Evolutionary conservation across 1,140 invertebrate species (phyloP).

Genomic region (Trissolcus basalis): DNA sequence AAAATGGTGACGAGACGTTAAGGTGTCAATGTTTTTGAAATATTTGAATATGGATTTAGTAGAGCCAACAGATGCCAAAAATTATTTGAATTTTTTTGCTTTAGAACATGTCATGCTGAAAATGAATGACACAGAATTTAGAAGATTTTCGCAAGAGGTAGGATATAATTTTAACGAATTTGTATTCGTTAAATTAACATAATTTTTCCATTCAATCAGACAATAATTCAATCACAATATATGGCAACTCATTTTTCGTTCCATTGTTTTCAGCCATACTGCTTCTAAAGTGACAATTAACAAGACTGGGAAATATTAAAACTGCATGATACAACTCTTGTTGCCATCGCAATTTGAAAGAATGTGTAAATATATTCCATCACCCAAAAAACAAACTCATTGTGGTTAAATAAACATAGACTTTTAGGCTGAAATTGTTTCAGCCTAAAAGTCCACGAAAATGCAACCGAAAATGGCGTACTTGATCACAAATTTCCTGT

Average conservation of each 20-base stretch:
- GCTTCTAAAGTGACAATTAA: too few relatives aligned
- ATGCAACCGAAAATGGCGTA: too few relatives aligned
- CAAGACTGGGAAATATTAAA: constrained; percentile 11
- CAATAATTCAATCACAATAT: too few relatives aligned
- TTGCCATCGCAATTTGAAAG: constrained; percentile 45
- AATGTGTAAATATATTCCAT: constrained; percentile 1
- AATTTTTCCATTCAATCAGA: too few relatives aligned
- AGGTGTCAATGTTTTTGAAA: not conserved
- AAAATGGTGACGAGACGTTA: not conserved
- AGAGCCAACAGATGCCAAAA: not conserved
- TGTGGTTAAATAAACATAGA: too few relatives aligned
- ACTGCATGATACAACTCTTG: constrained; percentile 14
- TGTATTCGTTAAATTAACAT: too few relatives aligned
- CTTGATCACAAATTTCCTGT: too few relatives aligned
- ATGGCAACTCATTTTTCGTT: too few relatives aligned
- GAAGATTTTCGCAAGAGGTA: too few relatives aligned
- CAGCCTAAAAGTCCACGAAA: too few relatives aligned
- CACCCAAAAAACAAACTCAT: constrained; percentile 6
- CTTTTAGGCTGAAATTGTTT: too few relatives aligned
- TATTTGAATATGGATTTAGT: not conserved
- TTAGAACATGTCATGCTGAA: not conserved
- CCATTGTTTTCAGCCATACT: too few relatives aligned
- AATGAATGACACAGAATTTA: constrained; percentile 19
- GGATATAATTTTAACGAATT: not conserved
- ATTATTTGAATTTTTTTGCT: constrained; percentile 34